Conservation (phyloP, 2,888 invertebrate species). For the Drosophila phalerata region DNA sequence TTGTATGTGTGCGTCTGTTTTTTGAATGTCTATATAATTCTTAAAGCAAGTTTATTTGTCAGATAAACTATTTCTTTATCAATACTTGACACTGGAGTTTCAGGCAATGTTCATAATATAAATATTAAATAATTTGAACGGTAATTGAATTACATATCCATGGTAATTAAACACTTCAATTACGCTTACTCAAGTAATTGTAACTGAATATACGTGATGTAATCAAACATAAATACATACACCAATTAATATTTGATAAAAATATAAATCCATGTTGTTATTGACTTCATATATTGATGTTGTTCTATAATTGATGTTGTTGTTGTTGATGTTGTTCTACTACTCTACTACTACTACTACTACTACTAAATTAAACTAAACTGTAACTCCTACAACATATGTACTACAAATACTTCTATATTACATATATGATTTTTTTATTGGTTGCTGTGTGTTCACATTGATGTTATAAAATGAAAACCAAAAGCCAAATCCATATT, state of each 20-base stretch:
- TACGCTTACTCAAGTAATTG: conserved; percentile 21
- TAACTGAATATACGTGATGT: conserved; percentile 12
- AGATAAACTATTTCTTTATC: conserved; percentile 6
- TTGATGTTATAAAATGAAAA: conserved; percentile 53
- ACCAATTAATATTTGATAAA: conserved; percentile 50
- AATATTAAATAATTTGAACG: neutral
- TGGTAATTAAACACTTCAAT: conserved; percentile 20
- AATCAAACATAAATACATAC: conserved; percentile 29
- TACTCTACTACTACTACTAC: conserved; percentile 50
- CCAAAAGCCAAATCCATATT: conserved; percentile 28
- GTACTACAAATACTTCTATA: conserved; percentile 52
- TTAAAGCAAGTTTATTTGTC: conserved; percentile 22
- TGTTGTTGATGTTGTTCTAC: conserved; percentile 71
- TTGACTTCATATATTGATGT: conserved; percentile 82
- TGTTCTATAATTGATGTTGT: conserved; percentile 76
- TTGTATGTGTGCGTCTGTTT: conserved; percentile 41
- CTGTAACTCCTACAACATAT: conserved; percentile 47
- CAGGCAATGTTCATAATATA: conserved; percentile 2
- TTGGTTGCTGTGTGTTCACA: conserved; percentile 51
- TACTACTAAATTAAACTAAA: conserved; percentile 57
- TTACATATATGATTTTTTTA: conserved; percentile 64
- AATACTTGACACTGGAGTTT: conserved; percentile 16
- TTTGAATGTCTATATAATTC: conserved; percentile 37
- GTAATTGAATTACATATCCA: conserved; percentile 5
- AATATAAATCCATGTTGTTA: conserved; percentile 78